These are phyloP conservation scores for Seira ritae DNA, from an alignment of 2,888 invertebrate genomes.

Conservation along the genomic window DNA sequence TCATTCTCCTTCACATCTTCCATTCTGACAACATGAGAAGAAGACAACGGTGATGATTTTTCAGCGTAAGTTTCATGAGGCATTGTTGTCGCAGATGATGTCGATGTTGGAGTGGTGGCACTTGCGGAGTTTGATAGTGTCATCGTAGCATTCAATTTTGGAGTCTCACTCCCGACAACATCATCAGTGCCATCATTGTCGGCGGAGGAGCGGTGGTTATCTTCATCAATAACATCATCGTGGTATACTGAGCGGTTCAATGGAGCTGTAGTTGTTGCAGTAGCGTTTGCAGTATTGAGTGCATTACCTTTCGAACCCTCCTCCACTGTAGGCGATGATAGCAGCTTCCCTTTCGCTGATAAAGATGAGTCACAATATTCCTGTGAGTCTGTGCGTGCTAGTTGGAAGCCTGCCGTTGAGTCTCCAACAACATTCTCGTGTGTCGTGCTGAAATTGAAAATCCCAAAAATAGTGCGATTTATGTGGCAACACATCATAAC, in stretches of 20 bases:
- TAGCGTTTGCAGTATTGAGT: too few species aligned
- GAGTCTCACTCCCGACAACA: background rate
- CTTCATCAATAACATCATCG: too few species aligned
- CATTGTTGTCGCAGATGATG: background rate
- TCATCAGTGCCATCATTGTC: too few species aligned
- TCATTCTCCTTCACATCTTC: constrained; percentile 33
- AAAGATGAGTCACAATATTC: constrained; percentile 55
- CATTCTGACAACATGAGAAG: constrained; percentile 25
- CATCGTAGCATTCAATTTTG: background rate
- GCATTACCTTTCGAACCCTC: too few species aligned
- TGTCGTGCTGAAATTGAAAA: constrained; percentile 67
- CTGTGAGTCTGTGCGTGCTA: constrained; percentile 45
- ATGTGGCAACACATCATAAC: background rate
- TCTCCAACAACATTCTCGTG: constrained; percentile 69
- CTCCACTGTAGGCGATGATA: too few species aligned
- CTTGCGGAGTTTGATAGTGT: background rate
- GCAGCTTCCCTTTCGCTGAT: too few species aligned
- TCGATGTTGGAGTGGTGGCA: background rate
- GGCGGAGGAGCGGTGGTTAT: too few species aligned
- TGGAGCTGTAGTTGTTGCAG: too few species aligned
- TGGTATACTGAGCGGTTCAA: too few species aligned
- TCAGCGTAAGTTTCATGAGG: background rate
- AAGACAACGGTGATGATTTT: background rate
- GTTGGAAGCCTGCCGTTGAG: constrained; percentile 31
- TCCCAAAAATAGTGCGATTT: background rate